Conservation (phyloP, 2,797 vertebrate genomes). For the Gymnoscopelus microlampas region DNA sequence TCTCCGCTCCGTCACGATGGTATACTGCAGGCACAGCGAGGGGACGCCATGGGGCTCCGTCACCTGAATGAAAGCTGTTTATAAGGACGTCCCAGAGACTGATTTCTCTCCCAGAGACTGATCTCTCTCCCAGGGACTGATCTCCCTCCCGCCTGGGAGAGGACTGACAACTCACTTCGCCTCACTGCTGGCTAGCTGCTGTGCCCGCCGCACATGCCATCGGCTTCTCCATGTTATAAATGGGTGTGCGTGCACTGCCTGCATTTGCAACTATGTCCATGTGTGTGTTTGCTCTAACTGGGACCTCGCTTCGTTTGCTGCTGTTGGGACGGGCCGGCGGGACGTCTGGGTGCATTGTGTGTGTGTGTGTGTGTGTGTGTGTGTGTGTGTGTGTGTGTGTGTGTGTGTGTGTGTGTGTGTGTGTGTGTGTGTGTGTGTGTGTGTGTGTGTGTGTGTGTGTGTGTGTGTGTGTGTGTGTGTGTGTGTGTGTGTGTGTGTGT, state of each 20-base stretch:
- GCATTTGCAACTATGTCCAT: conserved; percentile 39
- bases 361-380: conserved; percentile 22
- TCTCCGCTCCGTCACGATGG: no score
- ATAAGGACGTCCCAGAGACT: conserved; percentile 34
- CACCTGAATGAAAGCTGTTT: conserved; percentile 42
- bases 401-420: conserved; percentile 32
- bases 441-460: conserved; percentile 32
- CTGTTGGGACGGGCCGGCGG: conserved; percentile 59
- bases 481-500: conserved; percentile 41
- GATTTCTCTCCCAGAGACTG: conserved; percentile 19
- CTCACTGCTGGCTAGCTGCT: conserved; percentile 17
- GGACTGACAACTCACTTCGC: conserved; percentile 44
- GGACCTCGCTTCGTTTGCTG: conserved; percentile 62
- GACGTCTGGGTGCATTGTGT: conserved; percentile 49
- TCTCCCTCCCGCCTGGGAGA: conserved; percentile 37
- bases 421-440: conserved; percentile 32
- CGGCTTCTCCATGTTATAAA: neutral
- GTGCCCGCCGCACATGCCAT: no score
- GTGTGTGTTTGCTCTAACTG: conserved; percentile 31
- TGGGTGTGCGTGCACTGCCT: conserved; percentile 51
- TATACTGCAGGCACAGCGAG: neutral
- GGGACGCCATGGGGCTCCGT: neutral
- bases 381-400: conserved; percentile 32
- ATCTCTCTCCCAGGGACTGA: conserved; percentile 35
- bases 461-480: conserved; percentile 26